These are phyloP conservation scores for Chrysolina oricalcia DNA, from an alignment of 2,888 invertebrate species.

Conservation along the genomic window DNA sequence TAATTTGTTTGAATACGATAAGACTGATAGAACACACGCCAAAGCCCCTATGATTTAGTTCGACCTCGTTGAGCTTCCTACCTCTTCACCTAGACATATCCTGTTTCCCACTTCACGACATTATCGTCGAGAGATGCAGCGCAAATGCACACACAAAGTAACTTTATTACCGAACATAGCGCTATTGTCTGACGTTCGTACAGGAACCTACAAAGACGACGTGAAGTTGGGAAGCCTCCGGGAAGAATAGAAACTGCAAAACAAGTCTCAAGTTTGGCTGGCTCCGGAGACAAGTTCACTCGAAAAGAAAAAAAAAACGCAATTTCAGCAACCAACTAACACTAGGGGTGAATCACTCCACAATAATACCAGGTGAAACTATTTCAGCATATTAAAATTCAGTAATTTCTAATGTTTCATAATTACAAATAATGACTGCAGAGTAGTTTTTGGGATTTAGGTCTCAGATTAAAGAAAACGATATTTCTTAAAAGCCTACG, in stretches of 20 bases:
- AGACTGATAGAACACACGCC: neutral
- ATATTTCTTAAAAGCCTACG: too few species aligned
- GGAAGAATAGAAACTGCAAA: slow-evolving; percentile 8
- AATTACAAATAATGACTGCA: too few species aligned
- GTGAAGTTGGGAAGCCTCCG: neutral
- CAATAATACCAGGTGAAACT: too few species aligned
- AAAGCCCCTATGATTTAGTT: neutral
- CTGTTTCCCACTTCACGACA: slow-evolving; percentile 3
- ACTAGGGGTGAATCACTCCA: too few species aligned
- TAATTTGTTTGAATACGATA: neutral
- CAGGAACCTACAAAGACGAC: neutral
- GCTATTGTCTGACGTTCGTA: slow-evolving; percentile 12
- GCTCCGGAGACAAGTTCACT: neutral
- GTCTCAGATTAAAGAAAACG: too few species aligned
- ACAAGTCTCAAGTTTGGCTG: slow-evolving; percentile 7
- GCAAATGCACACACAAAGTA: slow-evolving; percentile 26
- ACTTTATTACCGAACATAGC: slow-evolving; percentile 21
- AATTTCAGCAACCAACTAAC: too few species aligned
- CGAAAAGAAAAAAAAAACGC: neutral
- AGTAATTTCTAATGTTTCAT: too few species aligned
- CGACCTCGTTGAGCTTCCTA: slow-evolving; percentile 3
- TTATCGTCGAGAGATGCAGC: slow-evolving; percentile 15
- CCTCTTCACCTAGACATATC: neutral
- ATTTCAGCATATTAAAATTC: too few species aligned
- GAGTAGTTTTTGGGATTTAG: too few species aligned